Evolutionary conservation across 2,797 vertebrate genomes (phyloP).

Genomic region (Hydrocynus forskahlii): DNA sequence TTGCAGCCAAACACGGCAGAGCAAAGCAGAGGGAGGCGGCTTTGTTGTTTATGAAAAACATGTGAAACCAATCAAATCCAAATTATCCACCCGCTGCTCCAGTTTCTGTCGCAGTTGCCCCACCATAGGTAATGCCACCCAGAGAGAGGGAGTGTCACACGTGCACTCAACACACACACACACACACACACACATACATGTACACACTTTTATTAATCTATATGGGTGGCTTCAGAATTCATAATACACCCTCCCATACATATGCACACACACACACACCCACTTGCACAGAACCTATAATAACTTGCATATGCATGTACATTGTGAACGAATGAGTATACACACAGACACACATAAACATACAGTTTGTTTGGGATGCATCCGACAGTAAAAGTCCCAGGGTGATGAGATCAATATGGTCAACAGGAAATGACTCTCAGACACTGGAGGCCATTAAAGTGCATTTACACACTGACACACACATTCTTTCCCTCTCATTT

Average conservation of each 20-base stretch:
- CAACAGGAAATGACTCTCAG: conserved; percentile 79
- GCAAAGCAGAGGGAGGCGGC: conserved; percentile 68
- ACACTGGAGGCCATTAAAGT: conserved; percentile 68
- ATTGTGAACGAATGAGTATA: conserved; percentile 18
- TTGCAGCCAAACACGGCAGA: conserved; percentile 78
- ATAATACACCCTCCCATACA: conserved; percentile 16
- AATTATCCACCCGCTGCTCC: conserved; percentile 83
- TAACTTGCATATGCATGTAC: conserved; percentile 32
- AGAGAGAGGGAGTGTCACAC: conserved; percentile 67
- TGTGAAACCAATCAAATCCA: conserved; percentile 83
- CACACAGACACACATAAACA: conserved; percentile 44
- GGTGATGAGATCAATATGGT: conserved; percentile 73
- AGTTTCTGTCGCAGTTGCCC: conserved; percentile 74
- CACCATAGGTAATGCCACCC: conserved; percentile 80
- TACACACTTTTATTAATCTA: conserved; percentile 46
- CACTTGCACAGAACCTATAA: conserved; percentile 34
- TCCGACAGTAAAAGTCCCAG: conserved; percentile 63
- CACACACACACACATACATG: conserved; percentile 11
- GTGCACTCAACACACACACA: conserved; percentile 15
- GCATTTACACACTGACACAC: conserved; percentile 70
- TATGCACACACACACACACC: conserved; percentile 24
- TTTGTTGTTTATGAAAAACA: conserved; percentile 85
- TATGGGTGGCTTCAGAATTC: conserved; percentile 37
- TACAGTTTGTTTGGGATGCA: conserved; percentile 59
- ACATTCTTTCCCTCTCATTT: conserved; percentile 28